Evolutionary conservation across 2,113 vertebrate species (phyloP), one percentile per base, ranked within the genome.

Genomic region (Brachyhypopomus gauderio): DNA sequence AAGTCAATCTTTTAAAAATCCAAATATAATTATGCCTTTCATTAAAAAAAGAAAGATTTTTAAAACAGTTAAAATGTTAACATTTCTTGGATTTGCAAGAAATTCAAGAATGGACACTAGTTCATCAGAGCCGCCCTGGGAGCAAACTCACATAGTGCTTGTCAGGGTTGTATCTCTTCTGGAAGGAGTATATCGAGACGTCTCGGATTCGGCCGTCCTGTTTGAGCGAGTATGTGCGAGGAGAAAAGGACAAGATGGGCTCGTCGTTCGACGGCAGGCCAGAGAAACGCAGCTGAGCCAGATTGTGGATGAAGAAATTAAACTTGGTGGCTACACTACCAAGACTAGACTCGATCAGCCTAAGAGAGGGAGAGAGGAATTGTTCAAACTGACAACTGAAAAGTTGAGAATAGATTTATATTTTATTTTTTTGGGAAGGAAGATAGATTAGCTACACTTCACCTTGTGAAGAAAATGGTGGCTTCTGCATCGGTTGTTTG

Each of bases 221-320:
- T 78, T 96, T 97, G 58, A 98, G 90, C 1, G 95, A 96, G 85
- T 97, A 97, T 0, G 95, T 97, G 89, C 96, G 98, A 0, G 97
- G 96, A 82, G 96, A 96, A 89, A 99, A 99, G 0, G 97, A 97
- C 81, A 99, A 94, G 80, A 98, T 97, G 38, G 97, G 95, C 75
- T 99, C 97, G 52, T 99, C 98, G 6, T 94, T 98, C 63, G 97
- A 95, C 4, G 97, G 96, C 22, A 98, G 90, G 25, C 98, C 97
- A 52, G 97, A 98, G 90, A 99, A 99, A 59, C 97, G 93, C 20
- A 98, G 91, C 91, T 99, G 98, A 81, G 98, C 97, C 77, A 99
- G 92, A 86, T 98, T 99, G 90, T 99, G 98, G 91, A 99, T 99
- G 91, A 99, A 99, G 91, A 99, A 99, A 86, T 99, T 99, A 87